These are phyloP conservation scores for Apamea sordens DNA, from an alignment of 2,888 invertebrate species.

Conservation along the genomic window DNA sequence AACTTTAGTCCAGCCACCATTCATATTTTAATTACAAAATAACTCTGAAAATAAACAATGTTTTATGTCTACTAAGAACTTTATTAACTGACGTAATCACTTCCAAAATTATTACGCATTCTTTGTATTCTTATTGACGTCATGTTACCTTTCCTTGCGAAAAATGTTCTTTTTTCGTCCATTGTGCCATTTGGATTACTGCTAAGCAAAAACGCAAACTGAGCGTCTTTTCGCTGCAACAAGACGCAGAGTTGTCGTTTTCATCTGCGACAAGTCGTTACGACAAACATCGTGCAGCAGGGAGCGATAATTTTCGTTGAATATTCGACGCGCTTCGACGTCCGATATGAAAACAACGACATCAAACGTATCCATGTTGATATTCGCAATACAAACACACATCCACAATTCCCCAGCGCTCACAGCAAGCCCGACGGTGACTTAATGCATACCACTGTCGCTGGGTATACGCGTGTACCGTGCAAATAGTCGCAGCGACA, in stretches of 20 bases:
- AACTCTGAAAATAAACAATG: neutral
- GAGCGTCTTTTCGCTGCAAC: neutral
- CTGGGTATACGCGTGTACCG: too few species aligned
- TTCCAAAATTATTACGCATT: neutral
- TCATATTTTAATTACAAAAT: neutral
- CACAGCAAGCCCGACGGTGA: neutral
- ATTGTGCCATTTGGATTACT: slow-evolving; percentile 1
- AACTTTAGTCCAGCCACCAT: neutral
- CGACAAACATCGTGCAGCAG: neutral
- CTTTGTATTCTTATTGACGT: slow-evolving; percentile 12
- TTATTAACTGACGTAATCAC: neutral
- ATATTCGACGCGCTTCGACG: too few species aligned
- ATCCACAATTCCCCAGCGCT: too few species aligned
- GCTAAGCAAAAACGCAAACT: neutral
- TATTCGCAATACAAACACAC: too few species aligned
- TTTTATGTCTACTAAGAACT: neutral
- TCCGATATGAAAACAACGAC: too few species aligned
- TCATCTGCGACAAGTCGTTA: neutral
- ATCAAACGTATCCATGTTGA: too few species aligned
- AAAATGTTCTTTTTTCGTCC: neutral
- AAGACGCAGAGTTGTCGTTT: neutral
- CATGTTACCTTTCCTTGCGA: neutral
- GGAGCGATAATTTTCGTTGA: too few species aligned
- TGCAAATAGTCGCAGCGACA: neutral
- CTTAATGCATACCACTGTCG: neutral